Percentiles rank a stretch among this genome's conserved stretches.
Conservation (phyloP, 2,888 invertebrate genomes). For the Sminthurides aquaticus region DNA sequence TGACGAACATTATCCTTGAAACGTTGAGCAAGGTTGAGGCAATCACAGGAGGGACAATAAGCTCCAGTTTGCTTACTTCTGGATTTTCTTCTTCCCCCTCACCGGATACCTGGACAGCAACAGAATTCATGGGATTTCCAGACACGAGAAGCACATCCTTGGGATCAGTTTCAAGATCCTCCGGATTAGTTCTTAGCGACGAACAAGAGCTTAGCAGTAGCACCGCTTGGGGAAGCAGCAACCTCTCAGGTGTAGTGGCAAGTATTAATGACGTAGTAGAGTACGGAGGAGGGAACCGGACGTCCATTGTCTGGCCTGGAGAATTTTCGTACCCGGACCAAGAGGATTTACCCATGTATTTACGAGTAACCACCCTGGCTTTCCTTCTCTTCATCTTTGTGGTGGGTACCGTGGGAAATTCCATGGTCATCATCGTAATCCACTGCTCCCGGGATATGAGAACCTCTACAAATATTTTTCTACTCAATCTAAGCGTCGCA, state of each 20-base stretch:
- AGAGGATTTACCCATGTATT: constrained; percentile 60
- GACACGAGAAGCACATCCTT: background rate
- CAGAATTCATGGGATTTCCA: background rate
- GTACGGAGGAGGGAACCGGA: background rate
- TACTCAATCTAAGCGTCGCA: constrained; percentile 84
- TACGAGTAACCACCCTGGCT: constrained; percentile 77
- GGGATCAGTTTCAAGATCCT: background rate
- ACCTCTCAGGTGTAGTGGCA: background rate
- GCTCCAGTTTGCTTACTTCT: too few relatives aligned
- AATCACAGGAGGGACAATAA: too few relatives aligned
- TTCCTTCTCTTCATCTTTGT: constrained; percentile 81
- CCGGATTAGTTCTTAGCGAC: too few relatives aligned
- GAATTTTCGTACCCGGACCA: background rate
- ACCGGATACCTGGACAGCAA: too few relatives aligned
- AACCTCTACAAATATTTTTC: constrained; percentile 88
- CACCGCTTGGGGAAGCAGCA: too few relatives aligned
- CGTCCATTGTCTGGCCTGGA: constrained; percentile 7
- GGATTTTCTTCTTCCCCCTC: too few relatives aligned
- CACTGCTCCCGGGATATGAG: constrained; percentile 75
- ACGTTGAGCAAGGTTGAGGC: too few relatives aligned
- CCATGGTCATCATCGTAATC: constrained; percentile 89
- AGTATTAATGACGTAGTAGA: background rate
- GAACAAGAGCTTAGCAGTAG: too few relatives aligned
- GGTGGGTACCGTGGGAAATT: constrained; percentile 81
- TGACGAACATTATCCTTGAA: too few relatives aligned